Conservation (phyloP, 2,888 invertebrate genomes). For the Hedychridium roseum region DNA sequence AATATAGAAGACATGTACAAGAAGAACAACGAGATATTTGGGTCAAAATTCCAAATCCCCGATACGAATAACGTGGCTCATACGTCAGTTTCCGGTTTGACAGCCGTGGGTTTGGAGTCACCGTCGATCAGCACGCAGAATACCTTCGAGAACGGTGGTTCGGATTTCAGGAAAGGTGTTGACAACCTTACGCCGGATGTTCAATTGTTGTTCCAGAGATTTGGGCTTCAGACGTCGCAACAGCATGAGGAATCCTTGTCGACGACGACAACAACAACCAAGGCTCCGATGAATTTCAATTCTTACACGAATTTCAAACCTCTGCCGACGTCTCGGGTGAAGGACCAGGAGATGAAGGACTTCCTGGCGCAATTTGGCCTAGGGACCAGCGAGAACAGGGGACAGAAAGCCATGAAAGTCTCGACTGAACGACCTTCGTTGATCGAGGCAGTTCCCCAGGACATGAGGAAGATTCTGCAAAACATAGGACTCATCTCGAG, state of each 20-base stretch:
- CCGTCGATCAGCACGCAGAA: slow-evolving; percentile 42
- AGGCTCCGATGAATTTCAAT: slow-evolving; percentile 41
- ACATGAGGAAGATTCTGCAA: slow-evolving; percentile 60
- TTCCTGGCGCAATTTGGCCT: slow-evolving; percentile 64
- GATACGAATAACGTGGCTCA: slow-evolving; percentile 25
- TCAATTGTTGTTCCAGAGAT: slow-evolving; percentile 53
- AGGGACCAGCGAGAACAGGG: slow-evolving; percentile 43
- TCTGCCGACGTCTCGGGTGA: slow-evolving; percentile 55
- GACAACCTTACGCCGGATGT: slow-evolving; percentile 56
- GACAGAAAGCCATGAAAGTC: slow-evolving; percentile 47
- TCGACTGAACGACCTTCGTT: slow-evolving; percentile 34
- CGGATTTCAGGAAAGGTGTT: slow-evolving; percentile 48
- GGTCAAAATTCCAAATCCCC: slow-evolving; percentile 32
- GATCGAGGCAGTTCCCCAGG: slow-evolving; percentile 53
- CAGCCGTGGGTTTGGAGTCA: slow-evolving; percentile 18
- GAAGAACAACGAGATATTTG: slow-evolving; percentile 26
- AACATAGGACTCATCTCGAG: slow-evolving; percentile 58
- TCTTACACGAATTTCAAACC: slow-evolving; percentile 64
- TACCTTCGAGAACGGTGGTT: slow-evolving; percentile 38
- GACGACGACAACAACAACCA: slow-evolving; percentile 36
- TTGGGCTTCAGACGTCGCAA: slow-evolving; percentile 49
- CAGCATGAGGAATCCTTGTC: slow-evolving; percentile 17
- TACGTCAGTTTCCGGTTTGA: slow-evolving; percentile 21
- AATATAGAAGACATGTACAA: slow-evolving; percentile 26
- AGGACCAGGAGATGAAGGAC: slow-evolving; percentile 61